phyloP scores from a whole-genome alignment of 2,888 invertebrate species.

The Colletes collaris region DNA sequence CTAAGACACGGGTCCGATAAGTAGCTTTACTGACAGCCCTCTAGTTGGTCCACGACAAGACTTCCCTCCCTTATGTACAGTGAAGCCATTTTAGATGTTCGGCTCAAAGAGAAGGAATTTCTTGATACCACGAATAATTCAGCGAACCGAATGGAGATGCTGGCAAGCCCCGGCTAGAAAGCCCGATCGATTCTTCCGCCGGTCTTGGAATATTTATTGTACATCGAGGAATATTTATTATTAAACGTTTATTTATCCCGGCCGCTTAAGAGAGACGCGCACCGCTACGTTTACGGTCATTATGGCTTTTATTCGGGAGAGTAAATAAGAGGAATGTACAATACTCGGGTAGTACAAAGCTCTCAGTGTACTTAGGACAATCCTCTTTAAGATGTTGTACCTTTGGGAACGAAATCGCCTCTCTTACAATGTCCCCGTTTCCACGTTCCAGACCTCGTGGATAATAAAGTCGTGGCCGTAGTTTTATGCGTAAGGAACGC shows the following conservation, averaged over 20 bases:
- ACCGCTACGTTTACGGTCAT: not conserved
- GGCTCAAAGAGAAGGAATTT: no score
- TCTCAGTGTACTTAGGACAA: not conserved
- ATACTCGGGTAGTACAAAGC: not conserved
- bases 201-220: no score
- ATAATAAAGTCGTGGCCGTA: no score
- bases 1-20: not conserved
- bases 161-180: no score
- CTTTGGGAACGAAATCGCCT: not conserved
- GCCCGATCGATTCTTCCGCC: not conserved
- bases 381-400: not conserved
- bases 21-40: conserved; percentile 1
- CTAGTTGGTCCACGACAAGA: not conserved
- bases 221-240: no score
- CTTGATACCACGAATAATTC: no score
- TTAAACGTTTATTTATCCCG: not conserved
- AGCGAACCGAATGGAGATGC: no score
- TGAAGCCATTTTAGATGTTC: not conserved
- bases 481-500: no score
- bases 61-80: not conserved
- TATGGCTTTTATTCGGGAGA: not conserved
- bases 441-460: no score
- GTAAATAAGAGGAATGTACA: not conserved
- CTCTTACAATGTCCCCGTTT: not conserved
- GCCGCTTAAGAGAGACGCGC: not conserved